Base-by-base conservation (phyloP, 2,888 invertebrate genomes). In the Idaea aversata region DNA sequence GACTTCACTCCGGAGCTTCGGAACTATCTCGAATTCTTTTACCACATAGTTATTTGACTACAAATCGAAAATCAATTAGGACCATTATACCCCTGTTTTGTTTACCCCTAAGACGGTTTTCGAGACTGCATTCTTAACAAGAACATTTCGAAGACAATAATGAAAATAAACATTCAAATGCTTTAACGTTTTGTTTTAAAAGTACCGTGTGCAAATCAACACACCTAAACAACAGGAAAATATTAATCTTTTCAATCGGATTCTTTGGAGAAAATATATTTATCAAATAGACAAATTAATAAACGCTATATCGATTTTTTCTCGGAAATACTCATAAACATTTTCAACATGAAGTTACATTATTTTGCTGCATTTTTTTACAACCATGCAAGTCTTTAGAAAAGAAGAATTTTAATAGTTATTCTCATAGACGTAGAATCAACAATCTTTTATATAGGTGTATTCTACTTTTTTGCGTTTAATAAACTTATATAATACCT, bases 201-300 rank as follows among this genome's bases (percentile, higher is more conserved):
- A 63, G 69, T 67, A 66, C 69, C 68, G 70, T 70, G 73, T 72
- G 73, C 71, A 72, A 70, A 68, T 67, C 62, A 65, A 62, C 70
- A 66, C 67, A 64, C 65, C 34, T 59, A 61, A 65, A 67, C 68
- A 69, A 59, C 66, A 69, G 67, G 67, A 71, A 71, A 72, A 70
- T 62, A 64, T 57, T 61, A 67, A 67, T 70, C 66, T 71, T 62
- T 57, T 47, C 47, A 47, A 34, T 13, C 13, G 59, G 36, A 59
- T 69, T 71, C 66, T 58, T 47, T 67, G 63, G 66, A 61, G 70
- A 68, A 70, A 67, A 65, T 70, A 64, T 68, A 47, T 47, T 47
- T 47, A 47, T 47, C 47, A 47, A 47, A 47, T 47, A 6, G 47
- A 47, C 62, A 67, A 65, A 67, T 65, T 57, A 69, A 69, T 67